Evolutionary conservation across 2,113 vertebrate species (phyloP), one percentile per base, ranked within the genome.

Genomic region (Pipra filicauda): DNA sequence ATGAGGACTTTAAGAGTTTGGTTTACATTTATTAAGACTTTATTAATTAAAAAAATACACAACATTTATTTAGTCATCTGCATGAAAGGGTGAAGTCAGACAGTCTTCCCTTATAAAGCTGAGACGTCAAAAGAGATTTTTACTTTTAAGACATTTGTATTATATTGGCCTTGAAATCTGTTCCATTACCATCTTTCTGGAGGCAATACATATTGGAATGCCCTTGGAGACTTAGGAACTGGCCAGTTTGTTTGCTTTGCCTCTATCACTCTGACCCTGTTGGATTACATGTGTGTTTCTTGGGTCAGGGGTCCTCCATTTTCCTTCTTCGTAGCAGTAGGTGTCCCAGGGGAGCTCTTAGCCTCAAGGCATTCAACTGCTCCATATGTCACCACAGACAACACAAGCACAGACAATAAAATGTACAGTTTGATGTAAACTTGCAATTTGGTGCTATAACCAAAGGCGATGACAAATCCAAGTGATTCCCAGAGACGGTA

Each of bases 401-500:
- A 16, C 14, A 95, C 18, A 84, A 99, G 97, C 10, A 99, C 91
- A 0, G 95, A 89, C 74, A 99, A 43, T 31, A 99, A 91, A 48
- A 99, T 96, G 91, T 98, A 99, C 15, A 99, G 94, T 88, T 99
- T 99, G 80, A 98, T 62, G 71, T 97, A 97, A 91, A 99, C 96
- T 15, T 99, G 99, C 49, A 99, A 16, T 88, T 97, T 98, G 5
- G 98, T 98, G 97, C 99, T 99, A 93, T 99, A 99, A 15, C 98
- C 99, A 31, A 99, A 99, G 54, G 99, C 98, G 0, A 98, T 97
- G 22, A 99, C 99, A 33, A 98, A 99, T 2, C 99, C 99, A 26
- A 99, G 54, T 0, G 99, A 99, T 92, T 99, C 99, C 98, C 99
- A 99, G 81, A 99, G 99, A 26, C 99, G 98, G 94, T 99, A 99